Evolutionary conservation across 2,797 vertebrate species (phyloP).

Genomic region (Myripristis jacobus): DNA sequence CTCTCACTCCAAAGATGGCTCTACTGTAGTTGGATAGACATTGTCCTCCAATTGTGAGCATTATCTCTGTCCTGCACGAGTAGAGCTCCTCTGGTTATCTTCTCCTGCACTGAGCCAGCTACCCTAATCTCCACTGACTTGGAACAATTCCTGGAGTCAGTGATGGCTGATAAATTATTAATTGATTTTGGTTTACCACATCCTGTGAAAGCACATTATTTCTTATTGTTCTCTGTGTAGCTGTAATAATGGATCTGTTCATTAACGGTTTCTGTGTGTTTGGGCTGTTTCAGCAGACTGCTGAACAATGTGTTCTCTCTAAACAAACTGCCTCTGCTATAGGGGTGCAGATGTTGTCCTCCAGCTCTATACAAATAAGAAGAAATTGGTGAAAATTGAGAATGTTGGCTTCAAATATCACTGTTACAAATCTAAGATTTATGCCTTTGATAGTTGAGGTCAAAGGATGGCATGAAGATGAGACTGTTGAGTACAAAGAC

Average conservation of each 20-base stretch:
- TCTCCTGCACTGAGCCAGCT: background rate
- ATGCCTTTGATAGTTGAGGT: background rate
- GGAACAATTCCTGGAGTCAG: constrained; percentile 2
- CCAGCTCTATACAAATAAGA: background rate
- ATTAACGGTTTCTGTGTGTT: background rate
- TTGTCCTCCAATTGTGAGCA: background rate
- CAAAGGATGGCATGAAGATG: no score
- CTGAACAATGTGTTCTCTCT: background rate
- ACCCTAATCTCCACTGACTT: background rate
- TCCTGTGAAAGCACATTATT: constrained; percentile 8
- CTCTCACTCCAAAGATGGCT: background rate
- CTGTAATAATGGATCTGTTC: background rate
- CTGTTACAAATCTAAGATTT: background rate
- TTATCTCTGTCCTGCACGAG: background rate
- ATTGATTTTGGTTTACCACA: constrained; percentile 18
- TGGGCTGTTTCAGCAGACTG: background rate
- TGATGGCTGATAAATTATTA: constrained; percentile 14
- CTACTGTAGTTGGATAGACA: background rate
- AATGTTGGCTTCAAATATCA: background rate
- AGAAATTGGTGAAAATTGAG: background rate
- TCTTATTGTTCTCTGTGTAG: background rate
- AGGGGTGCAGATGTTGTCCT: background rate
- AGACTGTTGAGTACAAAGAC: no score
- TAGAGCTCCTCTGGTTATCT: background rate
- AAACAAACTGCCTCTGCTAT: background rate